These are phyloP conservation scores for Platalea minor DNA, from an alignment of 2,797 vertebrate species.

Conservation along the genomic window DNA sequence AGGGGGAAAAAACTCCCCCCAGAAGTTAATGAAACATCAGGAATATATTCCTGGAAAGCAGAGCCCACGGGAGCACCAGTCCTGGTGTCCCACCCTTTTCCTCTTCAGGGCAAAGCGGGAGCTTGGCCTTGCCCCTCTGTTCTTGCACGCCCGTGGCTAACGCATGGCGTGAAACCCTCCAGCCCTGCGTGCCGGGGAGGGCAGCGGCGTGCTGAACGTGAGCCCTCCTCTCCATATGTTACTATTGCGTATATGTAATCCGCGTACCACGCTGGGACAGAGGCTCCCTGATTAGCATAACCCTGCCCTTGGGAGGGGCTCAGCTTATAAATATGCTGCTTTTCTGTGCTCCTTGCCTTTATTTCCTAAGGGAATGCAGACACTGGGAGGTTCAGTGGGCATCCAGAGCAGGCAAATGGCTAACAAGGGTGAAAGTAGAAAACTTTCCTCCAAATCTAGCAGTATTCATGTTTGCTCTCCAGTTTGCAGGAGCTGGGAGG, in stretches of 20 bases:
- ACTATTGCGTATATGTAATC: not conserved
- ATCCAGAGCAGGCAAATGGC: not conserved
- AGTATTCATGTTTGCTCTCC: not conserved
- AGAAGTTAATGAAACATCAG: not conserved
- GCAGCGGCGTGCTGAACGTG: rapidly evolving
- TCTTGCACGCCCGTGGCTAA: not conserved
- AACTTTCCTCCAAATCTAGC: not conserved
- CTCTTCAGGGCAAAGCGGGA: not conserved
- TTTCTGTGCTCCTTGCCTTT: not conserved
- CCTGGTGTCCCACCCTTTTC: not conserved
- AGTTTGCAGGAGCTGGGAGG: not conserved
- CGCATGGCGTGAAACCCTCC: not conserved
- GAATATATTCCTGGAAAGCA: not conserved
- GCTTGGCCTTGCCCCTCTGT: not conserved
- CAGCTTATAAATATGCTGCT: not conserved
- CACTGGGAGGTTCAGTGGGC: not conserved
- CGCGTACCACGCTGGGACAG: not conserved
- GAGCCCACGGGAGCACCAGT: not conserved
- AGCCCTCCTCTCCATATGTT: not conserved
- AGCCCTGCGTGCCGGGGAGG: rapidly evolving
- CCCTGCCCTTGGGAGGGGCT: constrained; percentile 27
- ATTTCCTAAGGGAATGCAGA: not conserved
- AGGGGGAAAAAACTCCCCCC: too few species aligned
- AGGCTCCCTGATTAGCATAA: not conserved
- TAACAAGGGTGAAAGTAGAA: not conserved